Base-by-base conservation (phyloP, 2,113 vertebrate species). In the Nerophis lumbriciformis region DNA sequence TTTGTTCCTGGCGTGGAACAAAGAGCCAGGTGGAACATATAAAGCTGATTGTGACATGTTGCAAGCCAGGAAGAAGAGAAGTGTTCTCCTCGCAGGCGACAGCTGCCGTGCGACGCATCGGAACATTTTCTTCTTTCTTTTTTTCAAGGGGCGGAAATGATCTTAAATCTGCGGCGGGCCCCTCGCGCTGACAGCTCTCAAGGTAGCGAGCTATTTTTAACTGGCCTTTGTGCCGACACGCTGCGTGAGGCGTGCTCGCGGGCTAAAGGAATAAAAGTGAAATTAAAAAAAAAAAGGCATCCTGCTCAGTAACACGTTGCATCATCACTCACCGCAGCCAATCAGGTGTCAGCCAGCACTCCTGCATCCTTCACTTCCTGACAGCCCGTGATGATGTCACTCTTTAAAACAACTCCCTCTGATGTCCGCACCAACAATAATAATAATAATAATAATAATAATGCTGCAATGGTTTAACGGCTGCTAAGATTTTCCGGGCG, bases 321-420 rank as follows among this genome's bases (percentile, higher is more conserved):
- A 96, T 99, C 95, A 96, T 99, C 95, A 98, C 93, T 94, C 88
- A 90, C 89, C 90, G 88, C 92, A 93, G 92, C 95, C 96, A 97
- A 99, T 97, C 90, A 90, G 88, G 89, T 0, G 92, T 92, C 92
- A 91, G 87, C 91, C 90, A 91, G 92, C 92, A 88, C 92, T 95
- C 92, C 91, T 91, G 93, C 87, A 84, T 86, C 77, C 80, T 78
- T 91, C 89, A 88, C 89, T 88, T 87, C 87, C 87, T 82, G 72
- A 86, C 73, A 81, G 82, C 70, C 67, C 28, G 3, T 28, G 86
- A 90, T 92, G 90, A 93, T 88, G 89, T 89, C 86, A 89, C 83
- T 77, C 64, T 68, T 44, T 4, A 1, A 11, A 44, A 15, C 83
- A 80, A 80, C 45, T 36, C 12, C 57, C 45, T 59, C 14, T 44